A percentile compares a stretch with the other conserved stretches of the same genome.
Evolutionary conservation across 2,797 vertebrate species (phyloP).

Genomic region (Cyclopterus lumpus): DNA sequence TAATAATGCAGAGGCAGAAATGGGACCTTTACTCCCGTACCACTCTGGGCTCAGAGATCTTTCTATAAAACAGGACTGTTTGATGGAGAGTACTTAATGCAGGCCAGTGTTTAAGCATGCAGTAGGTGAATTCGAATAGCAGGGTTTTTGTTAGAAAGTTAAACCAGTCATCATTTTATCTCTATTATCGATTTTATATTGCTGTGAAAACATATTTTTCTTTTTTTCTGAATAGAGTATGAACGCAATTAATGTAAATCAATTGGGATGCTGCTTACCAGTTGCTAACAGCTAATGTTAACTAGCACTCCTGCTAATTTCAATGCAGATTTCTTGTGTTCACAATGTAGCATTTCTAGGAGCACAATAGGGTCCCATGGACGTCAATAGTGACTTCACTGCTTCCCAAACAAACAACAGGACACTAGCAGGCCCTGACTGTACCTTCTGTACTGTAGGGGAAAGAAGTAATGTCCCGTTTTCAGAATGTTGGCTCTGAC

Average conservation of each 20-base stretch:
- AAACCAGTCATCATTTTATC: not conserved
- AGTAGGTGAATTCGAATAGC: not conserved
- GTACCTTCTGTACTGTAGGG: too few relatives aligned
- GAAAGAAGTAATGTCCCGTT: too few relatives aligned
- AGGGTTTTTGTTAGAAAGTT: not conserved
- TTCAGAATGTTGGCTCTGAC: too few relatives aligned
- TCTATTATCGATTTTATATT: not conserved
- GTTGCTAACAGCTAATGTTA: not conserved
- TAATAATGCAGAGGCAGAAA: conserved; percentile 68
- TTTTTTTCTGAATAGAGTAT: too few relatives aligned
- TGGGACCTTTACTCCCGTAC: conserved; percentile 39
- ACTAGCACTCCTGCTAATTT: not conserved
- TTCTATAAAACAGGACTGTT: conserved; percentile 24
- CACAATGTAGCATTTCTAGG: too few relatives aligned
- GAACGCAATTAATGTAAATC: too few relatives aligned
- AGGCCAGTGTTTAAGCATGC: conserved; percentile 1
- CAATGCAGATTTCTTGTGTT: too few relatives aligned
- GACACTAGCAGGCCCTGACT: too few relatives aligned
- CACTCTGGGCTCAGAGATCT: conserved; percentile 45
- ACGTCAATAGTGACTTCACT: too few relatives aligned
- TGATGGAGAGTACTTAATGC: conserved; percentile 19
- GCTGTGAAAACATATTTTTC: not conserved
- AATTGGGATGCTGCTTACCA: not conserved
- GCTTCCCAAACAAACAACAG: too few relatives aligned
- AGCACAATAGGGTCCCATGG: too few relatives aligned